Conservation (phyloP, 2,113 vertebrate genomes). For the Tachuris rubrigastra region DNA sequence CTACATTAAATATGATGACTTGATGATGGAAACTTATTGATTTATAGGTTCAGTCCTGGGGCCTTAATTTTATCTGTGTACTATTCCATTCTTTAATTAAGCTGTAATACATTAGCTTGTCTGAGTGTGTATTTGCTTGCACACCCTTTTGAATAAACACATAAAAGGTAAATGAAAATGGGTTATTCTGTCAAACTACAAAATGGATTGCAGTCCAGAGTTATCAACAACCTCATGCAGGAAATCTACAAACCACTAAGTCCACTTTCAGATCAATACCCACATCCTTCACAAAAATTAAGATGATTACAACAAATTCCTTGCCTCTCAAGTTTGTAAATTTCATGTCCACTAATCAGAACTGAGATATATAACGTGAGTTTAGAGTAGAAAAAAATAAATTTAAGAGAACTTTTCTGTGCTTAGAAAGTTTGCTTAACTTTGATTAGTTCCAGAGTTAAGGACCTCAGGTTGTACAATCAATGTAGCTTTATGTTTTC, state of each 20-base stretch:
- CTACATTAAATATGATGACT: background rate
- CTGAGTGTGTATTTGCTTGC: background rate
- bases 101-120: background rate
- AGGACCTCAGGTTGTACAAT: background rate
- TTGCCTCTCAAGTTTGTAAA: background rate
- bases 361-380: background rate
- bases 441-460: background rate
- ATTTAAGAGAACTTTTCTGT: background rate
- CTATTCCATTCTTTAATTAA: slow-evolving; percentile 11
- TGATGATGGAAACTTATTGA: background rate
- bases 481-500: background rate
- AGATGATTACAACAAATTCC: background rate
- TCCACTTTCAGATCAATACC: background rate
- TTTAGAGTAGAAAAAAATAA: background rate
- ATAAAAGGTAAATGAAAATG: background rate
- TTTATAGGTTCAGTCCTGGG: background rate
- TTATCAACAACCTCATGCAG: background rate
- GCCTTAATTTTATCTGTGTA: background rate
- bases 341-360: background rate
- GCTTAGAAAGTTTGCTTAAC: background rate
- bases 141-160: background rate
- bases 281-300: background rate
- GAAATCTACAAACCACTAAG: background rate
- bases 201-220: background rate
- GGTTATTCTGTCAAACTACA: background rate